Evolutionary conservation across 2,797 vertebrate species (phyloP).

Genomic region (Gila robusta): DNA sequence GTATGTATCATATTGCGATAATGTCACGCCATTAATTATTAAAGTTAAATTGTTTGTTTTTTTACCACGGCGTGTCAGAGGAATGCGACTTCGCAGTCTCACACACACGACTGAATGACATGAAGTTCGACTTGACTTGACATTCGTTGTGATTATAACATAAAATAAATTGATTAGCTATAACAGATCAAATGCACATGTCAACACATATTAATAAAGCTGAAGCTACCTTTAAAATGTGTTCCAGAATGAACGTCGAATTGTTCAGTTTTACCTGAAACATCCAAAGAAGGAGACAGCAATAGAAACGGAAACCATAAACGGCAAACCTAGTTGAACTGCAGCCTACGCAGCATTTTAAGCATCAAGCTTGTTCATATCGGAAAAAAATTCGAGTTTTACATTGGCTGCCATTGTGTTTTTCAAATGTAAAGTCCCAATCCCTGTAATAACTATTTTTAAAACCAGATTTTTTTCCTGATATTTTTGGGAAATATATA

Average conservation of each 20-base stretch:
- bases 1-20: background rate
- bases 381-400: no score
- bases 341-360: background rate
- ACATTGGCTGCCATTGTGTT: slow-evolving; percentile 1
- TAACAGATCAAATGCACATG: background rate
- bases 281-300: background rate
- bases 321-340: background rate
- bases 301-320: background rate
- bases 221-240: slow-evolving; percentile 14
- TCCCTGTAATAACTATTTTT: background rate
- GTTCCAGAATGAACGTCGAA: background rate
- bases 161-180: background rate
- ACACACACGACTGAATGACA: background rate
- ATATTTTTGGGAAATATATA: background rate
- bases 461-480: background rate
- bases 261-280: no score
- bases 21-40: background rate
- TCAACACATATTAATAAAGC: background rate
- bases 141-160: background rate
- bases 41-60: background rate
- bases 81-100: background rate
- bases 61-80: background rate
- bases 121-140: background rate
- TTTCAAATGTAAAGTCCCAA: slow-evolving; percentile 19
- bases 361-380: background rate